These are phyloP conservation scores for Brachionus angularis DNA, from an alignment of 1,140 invertebrate genomes.

Conservation along the genomic window DNA sequence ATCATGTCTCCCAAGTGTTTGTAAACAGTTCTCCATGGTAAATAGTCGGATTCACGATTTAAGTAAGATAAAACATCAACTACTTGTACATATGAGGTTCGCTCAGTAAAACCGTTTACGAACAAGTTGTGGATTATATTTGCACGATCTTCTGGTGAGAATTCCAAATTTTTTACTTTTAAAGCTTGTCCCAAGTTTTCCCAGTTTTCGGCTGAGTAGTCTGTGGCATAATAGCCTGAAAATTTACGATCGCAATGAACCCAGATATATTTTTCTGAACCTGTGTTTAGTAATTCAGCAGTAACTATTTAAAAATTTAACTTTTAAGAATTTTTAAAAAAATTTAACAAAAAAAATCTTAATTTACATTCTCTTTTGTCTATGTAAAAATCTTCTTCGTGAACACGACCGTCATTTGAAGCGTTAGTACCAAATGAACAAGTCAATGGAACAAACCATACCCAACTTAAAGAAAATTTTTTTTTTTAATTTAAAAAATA, in stretches of 20 bases:
- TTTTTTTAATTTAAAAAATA: not conserved
- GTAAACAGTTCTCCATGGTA: slow-evolving; percentile 38
- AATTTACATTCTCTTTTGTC: slow-evolving; percentile 11
- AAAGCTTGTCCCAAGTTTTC: slow-evolving; percentile 12
- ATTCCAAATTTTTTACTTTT: slow-evolving; percentile 9
- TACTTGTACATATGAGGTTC: slow-evolving; percentile 24
- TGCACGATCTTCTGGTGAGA: slow-evolving; percentile 20
- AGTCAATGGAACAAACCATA: slow-evolving; percentile 29
- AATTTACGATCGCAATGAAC: slow-evolving; percentile 36
- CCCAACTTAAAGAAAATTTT: not conserved
- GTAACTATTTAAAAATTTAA: not conserved
- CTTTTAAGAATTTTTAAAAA: not conserved
- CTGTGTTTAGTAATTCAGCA: not conserved
- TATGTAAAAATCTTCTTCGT: slow-evolving; percentile 21
- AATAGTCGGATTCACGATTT: slow-evolving; percentile 6
- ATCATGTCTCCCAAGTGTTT: slow-evolving; percentile 24
- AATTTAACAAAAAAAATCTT: not conserved
- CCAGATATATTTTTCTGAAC: not conserved
- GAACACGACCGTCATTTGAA: not conserved
- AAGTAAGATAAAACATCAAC: slow-evolving; percentile 29
- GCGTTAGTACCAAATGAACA: slow-evolving; percentile 28
- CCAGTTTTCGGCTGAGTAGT: slow-evolving; percentile 35
- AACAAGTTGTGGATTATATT: slow-evolving; percentile 42
- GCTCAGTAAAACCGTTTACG: slow-evolving; percentile 27
- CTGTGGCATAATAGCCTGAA: slow-evolving; percentile 20